phyloP scores from a whole-genome alignment of 2,797 vertebrate species.

The Tokudaia tokunoshimensis region DNA sequence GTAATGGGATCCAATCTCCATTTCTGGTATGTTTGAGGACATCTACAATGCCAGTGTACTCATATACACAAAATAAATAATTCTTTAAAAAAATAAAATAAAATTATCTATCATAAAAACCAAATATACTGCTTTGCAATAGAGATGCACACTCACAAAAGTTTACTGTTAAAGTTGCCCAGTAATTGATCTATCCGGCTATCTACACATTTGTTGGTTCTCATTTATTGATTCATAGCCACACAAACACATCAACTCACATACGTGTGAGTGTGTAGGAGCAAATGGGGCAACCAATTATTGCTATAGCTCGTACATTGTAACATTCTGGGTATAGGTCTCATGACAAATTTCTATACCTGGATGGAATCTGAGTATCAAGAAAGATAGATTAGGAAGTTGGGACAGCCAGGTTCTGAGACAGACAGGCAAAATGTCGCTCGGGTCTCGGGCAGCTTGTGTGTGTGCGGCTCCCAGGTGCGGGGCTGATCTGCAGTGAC shows the following conservation, averaged over 20 bases:
- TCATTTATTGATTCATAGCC: not conserved
- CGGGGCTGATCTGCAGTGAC: no score
- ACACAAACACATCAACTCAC: not conserved
- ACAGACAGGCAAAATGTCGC: no score
- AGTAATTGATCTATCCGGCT: not conserved
- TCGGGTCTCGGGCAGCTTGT: no score
- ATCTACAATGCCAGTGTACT: no score
- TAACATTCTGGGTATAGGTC: not conserved
- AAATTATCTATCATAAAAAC: not conserved
- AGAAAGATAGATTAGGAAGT: slow-evolving; percentile 2
- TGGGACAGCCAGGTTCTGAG: no score
- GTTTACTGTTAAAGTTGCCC: not conserved
- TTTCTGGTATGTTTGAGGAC: no score
- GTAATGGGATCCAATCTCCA: no score
- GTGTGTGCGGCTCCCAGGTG: no score
- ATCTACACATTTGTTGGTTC: no score
- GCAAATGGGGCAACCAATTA: no score
- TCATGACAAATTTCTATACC: not conserved
- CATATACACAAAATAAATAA: no score
- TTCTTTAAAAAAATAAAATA: no score
- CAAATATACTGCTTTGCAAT: not conserved
- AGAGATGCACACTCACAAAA: not conserved
- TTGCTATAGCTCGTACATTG: not conserved
- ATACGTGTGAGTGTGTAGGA: not conserved
- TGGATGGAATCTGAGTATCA: slow-evolving; percentile 11